Evolutionary conservation across 2,888 invertebrate genomes (phyloP).

Genomic region (Ecliptopera silaceata): DNA sequence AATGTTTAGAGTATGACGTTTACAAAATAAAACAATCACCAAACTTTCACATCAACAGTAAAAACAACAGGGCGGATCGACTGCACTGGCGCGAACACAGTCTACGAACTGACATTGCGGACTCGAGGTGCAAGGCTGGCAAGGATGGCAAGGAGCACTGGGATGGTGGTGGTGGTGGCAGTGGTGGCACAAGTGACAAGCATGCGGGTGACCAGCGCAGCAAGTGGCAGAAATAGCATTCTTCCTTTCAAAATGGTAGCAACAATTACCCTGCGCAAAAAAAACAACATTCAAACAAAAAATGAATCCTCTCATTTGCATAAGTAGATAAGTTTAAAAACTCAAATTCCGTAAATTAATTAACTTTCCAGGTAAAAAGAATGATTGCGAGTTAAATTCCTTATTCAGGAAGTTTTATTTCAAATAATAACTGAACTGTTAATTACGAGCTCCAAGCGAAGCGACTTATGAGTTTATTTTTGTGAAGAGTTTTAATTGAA

Average conservation of each 20-base stretch:
- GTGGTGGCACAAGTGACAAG: slow-evolving; percentile 28
- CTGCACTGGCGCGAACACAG: slow-evolving; percentile 42
- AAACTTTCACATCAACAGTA: slow-evolving; percentile 39
- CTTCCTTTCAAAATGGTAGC: slow-evolving; percentile 63
- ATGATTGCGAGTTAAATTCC: slow-evolving; percentile 59
- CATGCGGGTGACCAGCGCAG: slow-evolving; percentile 16
- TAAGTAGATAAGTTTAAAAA: slow-evolving; percentile 66
- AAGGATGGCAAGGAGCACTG: slow-evolving; percentile 28
- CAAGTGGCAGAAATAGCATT: slow-evolving; percentile 35
- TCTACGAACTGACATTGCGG: slow-evolving; percentile 50
- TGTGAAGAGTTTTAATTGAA: slow-evolving; percentile 3
- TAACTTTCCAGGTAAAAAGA: slow-evolving; percentile 70
- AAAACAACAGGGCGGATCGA: slow-evolving; percentile 45
- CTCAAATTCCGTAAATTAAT: slow-evolving; percentile 60
- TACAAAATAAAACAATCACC: slow-evolving; percentile 37
- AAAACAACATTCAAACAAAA: slow-evolving; percentile 23
- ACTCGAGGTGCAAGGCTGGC: slow-evolving; percentile 32
- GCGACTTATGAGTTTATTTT: slow-evolving; percentile 3
- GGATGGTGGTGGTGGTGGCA: slow-evolving; percentile 21
- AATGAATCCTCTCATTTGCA: slow-evolving; percentile 58
- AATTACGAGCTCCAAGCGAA: slow-evolving; percentile 10
- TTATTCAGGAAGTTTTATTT: slow-evolving; percentile 63
- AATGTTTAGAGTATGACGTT: slow-evolving; percentile 46
- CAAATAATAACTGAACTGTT: slow-evolving; percentile 57
- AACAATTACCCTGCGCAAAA: slow-evolving; percentile 64